Percentiles rank a stretch among this genome's conserved stretches.
phyloP scores from a whole-genome alignment of 2,113 vertebrate genomes.

The Dascyllus trimaculatus region DNA sequence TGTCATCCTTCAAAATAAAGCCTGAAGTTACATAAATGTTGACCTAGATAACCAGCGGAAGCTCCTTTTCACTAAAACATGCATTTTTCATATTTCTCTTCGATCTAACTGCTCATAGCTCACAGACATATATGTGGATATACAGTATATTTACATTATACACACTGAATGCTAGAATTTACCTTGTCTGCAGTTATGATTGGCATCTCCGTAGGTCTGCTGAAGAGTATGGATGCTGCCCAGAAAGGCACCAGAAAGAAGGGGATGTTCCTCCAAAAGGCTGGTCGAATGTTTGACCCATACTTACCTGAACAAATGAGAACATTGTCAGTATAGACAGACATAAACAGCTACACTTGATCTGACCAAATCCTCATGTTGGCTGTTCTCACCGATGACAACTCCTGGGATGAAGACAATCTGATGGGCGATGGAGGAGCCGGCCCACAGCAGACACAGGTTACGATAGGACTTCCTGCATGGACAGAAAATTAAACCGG shows the following conservation, averaged over 20 bases:
- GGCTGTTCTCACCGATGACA: conserved; percentile 85
- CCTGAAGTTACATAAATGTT: too few relatives aligned
- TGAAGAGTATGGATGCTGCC: conserved; percentile 86
- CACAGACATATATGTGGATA: background rate
- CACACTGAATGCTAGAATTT: conserved; percentile 16
- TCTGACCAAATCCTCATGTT: background rate
- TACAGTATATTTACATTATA: background rate
- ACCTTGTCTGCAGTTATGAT: conserved; percentile 85
- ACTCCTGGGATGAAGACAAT: conserved; percentile 89
- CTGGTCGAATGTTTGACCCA: conserved; percentile 87
- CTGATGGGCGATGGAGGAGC: conserved; percentile 89
- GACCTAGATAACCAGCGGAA: too few relatives aligned
- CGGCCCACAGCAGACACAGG: conserved; percentile 91
- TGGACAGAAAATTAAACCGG: background rate
- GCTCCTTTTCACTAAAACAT: too few relatives aligned
- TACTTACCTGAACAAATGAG: conserved; percentile 88
- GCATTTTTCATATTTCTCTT: too few relatives aligned
- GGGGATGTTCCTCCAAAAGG: conserved; percentile 87
- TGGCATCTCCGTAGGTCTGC: conserved; percentile 73
- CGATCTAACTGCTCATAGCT: background rate
- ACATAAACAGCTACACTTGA: background rate
- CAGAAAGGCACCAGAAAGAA: conserved; percentile 87
- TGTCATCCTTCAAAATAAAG: too few relatives aligned
- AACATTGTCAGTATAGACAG: background rate
- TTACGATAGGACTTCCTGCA: conserved; percentile 88